phyloP scores from a whole-genome alignment of 2,797 vertebrate genomes.

The Allobates femoralis region DNA sequence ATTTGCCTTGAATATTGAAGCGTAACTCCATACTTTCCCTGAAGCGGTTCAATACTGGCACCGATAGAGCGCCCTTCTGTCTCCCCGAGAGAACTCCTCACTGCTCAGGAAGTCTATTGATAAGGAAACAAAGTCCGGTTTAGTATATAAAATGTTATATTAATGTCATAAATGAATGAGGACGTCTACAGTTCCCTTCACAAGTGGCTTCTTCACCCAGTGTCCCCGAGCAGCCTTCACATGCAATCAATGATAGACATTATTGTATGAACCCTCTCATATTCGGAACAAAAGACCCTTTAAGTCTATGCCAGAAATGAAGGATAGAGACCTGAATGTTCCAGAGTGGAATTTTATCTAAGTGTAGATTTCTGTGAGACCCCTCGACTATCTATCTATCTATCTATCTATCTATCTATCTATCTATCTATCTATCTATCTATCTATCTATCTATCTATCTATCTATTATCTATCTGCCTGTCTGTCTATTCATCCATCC shows the following conservation, averaged over 20 bases:
- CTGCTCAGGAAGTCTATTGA: constrained; percentile 62
- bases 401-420: constrained; percentile 21
- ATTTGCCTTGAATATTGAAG: constrained; percentile 56
- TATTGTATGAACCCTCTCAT: background rate
- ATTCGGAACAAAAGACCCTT: constrained; percentile 61
- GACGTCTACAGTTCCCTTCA: constrained; percentile 54
- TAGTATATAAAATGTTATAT: constrained; percentile 61
- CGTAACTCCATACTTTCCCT: constrained; percentile 56
- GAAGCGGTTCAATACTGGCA: constrained; percentile 50
- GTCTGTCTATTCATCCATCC: constrained; percentile 19
- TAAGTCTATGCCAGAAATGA: constrained; percentile 35
- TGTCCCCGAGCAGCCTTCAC: background rate
- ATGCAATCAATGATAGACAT: background rate
- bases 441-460: background rate
- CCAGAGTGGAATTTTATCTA: constrained; percentile 42
- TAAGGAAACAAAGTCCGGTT: constrained; percentile 57
- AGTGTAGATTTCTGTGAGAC: background rate
- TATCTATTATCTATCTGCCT: constrained; percentile 11
- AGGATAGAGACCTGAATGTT: constrained; percentile 54
- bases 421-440: constrained; percentile 21
- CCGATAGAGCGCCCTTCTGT: constrained; percentile 56
- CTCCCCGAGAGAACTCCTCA: constrained; percentile 33
- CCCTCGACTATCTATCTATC: constrained; percentile 1
- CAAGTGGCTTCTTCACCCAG: constrained; percentile 54
- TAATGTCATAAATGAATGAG: constrained; percentile 62